Percentiles rank a stretch among this genome's conserved stretches.
Conservation (phyloP, 2,888 invertebrate genomes). For the Acanthosepion lycidas region DNA sequence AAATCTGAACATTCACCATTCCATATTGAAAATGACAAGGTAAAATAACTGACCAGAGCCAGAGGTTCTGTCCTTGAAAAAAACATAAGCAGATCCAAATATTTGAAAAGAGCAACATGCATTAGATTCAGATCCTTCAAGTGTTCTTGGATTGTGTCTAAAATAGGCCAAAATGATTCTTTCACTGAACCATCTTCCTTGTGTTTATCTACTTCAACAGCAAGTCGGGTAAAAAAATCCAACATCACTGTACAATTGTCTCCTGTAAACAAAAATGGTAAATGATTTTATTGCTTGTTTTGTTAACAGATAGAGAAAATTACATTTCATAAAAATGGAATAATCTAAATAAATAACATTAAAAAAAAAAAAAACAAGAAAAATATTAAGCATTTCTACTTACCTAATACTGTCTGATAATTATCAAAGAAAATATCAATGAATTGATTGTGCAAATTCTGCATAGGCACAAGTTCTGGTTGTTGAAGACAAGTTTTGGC, state of each 20-base stretch:
- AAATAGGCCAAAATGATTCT: conserved; percentile 60
- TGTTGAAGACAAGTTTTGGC: conserved; percentile 68
- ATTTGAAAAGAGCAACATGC: conserved; percentile 58
- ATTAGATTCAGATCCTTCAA: conserved; percentile 59
- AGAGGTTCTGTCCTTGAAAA: conserved; percentile 63
- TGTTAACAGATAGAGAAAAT: no score
- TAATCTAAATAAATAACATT: no score
- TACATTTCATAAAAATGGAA: no score
- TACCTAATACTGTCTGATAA: conserved; percentile 57
- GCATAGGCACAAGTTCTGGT: conserved; percentile 63
- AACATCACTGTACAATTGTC: conserved; percentile 53
- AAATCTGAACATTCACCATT: no score
- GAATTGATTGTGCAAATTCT: conserved; percentile 64
- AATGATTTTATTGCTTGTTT: not conserved
- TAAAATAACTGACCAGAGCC: conserved; percentile 62
- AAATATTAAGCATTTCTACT: not conserved
- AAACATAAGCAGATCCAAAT: conserved; percentile 63
- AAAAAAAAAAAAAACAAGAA: not conserved
- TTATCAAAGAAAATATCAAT: conserved; percentile 63
- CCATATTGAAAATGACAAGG: not conserved
- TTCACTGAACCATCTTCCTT: conserved; percentile 63
- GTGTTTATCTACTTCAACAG: conserved; percentile 61
- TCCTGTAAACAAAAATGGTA: not conserved
- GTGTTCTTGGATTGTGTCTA: conserved; percentile 56
- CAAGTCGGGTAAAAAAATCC: conserved; percentile 62